A percentile compares a stretch with the other conserved stretches of the same genome.
These are phyloP conservation scores for Andinoacara biseriatus DNA, from an alignment of 2,113 vertebrate species.

Conservation along the genomic window DNA sequence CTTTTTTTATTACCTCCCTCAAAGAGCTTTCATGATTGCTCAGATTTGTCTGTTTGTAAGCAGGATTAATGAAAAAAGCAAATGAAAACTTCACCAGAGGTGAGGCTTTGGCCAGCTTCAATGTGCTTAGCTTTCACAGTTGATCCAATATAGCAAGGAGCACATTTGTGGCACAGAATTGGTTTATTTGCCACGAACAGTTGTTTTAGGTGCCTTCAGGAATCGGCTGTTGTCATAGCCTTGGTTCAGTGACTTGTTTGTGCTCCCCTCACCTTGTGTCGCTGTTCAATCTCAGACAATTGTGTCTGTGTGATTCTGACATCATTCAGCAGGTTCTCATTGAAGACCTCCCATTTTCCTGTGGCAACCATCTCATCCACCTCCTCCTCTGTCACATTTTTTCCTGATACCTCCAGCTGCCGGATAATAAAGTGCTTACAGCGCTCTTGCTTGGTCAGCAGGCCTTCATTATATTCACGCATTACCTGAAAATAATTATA, in stretches of 20 bases:
- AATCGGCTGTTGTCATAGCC: neutral
- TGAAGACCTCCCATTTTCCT: constrained; percentile 96
- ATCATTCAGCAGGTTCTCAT: constrained; percentile 91
- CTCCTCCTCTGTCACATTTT: constrained; percentile 88
- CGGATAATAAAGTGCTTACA: constrained; percentile 92
- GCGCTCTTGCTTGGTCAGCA: constrained; percentile 89
- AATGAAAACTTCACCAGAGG: neutral
- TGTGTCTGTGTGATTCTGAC: constrained; percentile 89
- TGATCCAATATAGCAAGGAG: neutral
- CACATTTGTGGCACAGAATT: neutral
- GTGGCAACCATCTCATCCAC: constrained; percentile 91
- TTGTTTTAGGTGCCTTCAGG: neutral
- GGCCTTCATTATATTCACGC: constrained; percentile 86
- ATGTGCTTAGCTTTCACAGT: neutral
- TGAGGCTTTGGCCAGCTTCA: neutral
- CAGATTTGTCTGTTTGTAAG: neutral
- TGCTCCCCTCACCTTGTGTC: constrained; percentile 82
- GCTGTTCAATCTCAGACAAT: constrained; percentile 92
- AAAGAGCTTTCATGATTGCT: neutral
- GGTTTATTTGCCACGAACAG: neutral
- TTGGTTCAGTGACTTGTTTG: neutral
- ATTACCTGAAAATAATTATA: constrained; percentile 79
- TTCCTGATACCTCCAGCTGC: constrained; percentile 91
- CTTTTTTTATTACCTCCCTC: neutral
- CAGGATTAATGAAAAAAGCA: neutral